Percentiles rank a stretch among this genome's conserved stretches.
phyloP scores from a whole-genome alignment of 2,888 invertebrate species.

The Catotricha subobsoleta region DNA sequence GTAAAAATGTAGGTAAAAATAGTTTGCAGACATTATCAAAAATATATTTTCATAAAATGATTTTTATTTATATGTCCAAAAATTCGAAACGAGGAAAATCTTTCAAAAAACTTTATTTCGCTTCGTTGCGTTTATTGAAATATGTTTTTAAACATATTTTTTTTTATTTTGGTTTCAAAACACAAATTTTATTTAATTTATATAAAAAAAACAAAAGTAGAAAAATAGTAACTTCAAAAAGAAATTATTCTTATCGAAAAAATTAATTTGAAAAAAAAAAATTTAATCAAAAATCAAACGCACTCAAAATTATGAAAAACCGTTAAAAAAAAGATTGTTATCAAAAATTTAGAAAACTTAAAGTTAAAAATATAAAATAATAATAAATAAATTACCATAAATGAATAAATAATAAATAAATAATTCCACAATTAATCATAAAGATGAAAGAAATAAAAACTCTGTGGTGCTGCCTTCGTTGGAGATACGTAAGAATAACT shows the following conservation, averaged over 20 bases:
- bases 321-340: slow-evolving; percentile 3
- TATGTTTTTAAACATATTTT: not conserved
- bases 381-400: slow-evolving; percentile 6
- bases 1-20: too few species aligned
- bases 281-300: slow-evolving; percentile 3
- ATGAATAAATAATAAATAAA: slow-evolving; percentile 3
- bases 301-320: slow-evolving; percentile 22
- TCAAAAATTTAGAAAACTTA: not conserved
- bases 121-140: too few species aligned
- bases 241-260: not conserved
- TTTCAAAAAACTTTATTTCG: too few species aligned
- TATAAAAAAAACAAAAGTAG: slow-evolving; percentile 3
- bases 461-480: too few species aligned
- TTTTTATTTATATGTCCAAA: too few species aligned
- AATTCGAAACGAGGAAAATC: too few species aligned
- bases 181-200: not conserved
- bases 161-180: not conserved
- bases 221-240: slow-evolving; percentile 1
- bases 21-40: too few species aligned
- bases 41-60: too few species aligned
- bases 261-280: too few species aligned
- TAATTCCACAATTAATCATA: too few species aligned
- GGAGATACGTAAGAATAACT: too few species aligned
- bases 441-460: too few species aligned
- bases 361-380: slow-evolving; percentile 9